Percentiles rank a stretch among this genome's conserved stretches.
These are phyloP conservation scores for Chalcis sispes DNA, from an alignment of 2,888 invertebrate species.

Conservation along the genomic window DNA sequence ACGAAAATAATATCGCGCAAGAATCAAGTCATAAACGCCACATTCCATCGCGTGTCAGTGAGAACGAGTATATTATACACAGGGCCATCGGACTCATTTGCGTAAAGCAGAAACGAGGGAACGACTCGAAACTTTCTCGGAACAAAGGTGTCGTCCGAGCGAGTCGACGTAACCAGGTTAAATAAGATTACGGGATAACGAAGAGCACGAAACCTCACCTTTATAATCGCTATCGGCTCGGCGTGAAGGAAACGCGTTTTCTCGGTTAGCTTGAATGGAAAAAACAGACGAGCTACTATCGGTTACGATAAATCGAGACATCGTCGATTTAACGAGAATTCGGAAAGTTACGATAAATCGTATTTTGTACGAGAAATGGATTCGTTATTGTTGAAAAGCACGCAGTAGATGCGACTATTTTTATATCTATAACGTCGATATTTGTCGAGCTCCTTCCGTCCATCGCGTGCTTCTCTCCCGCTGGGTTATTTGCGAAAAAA, in stretches of 20 bases:
- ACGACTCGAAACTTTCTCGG: constrained; percentile 24
- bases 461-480: constrained; percentile 6
- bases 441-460: too few relatives aligned
- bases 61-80: constrained; percentile 39
- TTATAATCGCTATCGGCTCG: neutral
- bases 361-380: too few relatives aligned
- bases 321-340: too few relatives aligned
- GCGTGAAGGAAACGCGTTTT: constrained; percentile 39
- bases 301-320: too few relatives aligned
- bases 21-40: constrained; percentile 40
- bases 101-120: neutral
- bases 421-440: too few relatives aligned
- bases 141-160: constrained; percentile 46
- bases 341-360: too few relatives aligned
- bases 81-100: neutral
- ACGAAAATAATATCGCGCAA: constrained; percentile 16
- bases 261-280: constrained; percentile 19
- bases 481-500: constrained; percentile 24
- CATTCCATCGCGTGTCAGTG: constrained; percentile 31
- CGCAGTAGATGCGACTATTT: too few relatives aligned
- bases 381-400: too few relatives aligned
- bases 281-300: too few relatives aligned
- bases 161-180: constrained; percentile 30
- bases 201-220: constrained; percentile 7
- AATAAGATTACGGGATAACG: constrained; percentile 33